phyloP scores from a whole-genome alignment of 2,113 vertebrate species.

The Lutjanus erythropterus region DNA sequence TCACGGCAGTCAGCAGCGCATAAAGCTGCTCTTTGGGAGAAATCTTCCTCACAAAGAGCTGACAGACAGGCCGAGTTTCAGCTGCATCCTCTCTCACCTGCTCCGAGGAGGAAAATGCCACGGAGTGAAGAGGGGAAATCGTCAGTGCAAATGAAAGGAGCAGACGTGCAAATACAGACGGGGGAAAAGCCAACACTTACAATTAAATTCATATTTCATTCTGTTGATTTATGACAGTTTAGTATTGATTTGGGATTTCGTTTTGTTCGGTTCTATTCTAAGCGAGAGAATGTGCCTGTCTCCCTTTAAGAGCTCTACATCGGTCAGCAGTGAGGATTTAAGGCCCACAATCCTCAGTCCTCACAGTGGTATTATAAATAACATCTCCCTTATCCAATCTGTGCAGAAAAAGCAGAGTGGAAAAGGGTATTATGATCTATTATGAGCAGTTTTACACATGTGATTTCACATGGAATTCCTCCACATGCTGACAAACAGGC shows the following conservation, averaged over 20 bases:
- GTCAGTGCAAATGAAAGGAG: slow-evolving; percentile 7
- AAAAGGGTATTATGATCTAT: not conserved
- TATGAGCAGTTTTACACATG: slow-evolving; percentile 9
- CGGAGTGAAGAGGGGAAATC: not conserved
- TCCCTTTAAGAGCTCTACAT: not conserved
- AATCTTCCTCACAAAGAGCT: slow-evolving; percentile 40
- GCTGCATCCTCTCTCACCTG: slow-evolving; percentile 37
- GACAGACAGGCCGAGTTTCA: slow-evolving; percentile 19
- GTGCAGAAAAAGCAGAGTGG: slow-evolving; percentile 18
- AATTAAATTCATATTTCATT: slow-evolving; percentile 28
- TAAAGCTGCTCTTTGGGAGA: slow-evolving; percentile 41
- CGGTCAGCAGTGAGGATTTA: slow-evolving; percentile 22
- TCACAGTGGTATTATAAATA: slow-evolving; percentile 15
- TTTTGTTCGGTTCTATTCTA: not conserved
- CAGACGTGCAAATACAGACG: not conserved
- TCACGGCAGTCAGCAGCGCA: slow-evolving; percentile 6
- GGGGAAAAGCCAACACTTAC: not conserved
- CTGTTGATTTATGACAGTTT: slow-evolving; percentile 22
- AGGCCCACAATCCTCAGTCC: slow-evolving; percentile 17
- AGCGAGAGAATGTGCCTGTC: not conserved
- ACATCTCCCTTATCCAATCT: slow-evolving; percentile 20
- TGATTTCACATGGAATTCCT: not conserved
- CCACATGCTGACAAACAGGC: not conserved
- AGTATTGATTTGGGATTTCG: slow-evolving; percentile 14
- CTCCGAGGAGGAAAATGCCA: slow-evolving; percentile 16